Conservation (phyloP, 2,113 vertebrate genomes). For the Strigops habroptila region DNA sequence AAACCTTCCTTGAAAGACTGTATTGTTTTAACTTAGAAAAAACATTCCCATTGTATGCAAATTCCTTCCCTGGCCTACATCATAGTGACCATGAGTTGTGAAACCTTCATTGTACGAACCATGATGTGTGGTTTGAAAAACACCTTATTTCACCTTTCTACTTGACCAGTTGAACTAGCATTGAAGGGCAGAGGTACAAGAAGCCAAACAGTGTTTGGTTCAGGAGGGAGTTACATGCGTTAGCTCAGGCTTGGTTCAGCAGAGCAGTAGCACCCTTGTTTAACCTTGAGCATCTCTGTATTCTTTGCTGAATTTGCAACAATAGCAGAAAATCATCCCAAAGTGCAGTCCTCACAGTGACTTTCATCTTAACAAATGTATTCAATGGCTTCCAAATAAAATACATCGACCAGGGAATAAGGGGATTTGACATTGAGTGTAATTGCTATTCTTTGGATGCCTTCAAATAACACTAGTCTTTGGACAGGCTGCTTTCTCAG, state of each 20-base stretch:
- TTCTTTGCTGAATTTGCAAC: not conserved
- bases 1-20: slow-evolving; percentile 13
- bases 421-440: not conserved
- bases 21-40: not conserved
- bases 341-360: not conserved
- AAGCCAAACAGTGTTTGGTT: not conserved
- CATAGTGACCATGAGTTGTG: not conserved
- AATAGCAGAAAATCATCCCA: not conserved
- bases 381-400: not conserved
- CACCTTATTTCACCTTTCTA: not conserved
- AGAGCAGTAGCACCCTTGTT: not conserved
- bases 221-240: not conserved
- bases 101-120: not conserved
- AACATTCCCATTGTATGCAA: not conserved
- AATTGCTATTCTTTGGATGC: not conserved
- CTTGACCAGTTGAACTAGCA: not conserved
- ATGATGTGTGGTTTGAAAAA: not conserved
- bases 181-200: not conserved
- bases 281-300: not conserved
- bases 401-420: not conserved
- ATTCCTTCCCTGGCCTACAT: not conserved
- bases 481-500: not conserved
- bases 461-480: not conserved
- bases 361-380: not conserved
- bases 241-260: not conserved